phyloP scores from a whole-genome alignment of 2,113 vertebrate species.

The Conger conger region DNA sequence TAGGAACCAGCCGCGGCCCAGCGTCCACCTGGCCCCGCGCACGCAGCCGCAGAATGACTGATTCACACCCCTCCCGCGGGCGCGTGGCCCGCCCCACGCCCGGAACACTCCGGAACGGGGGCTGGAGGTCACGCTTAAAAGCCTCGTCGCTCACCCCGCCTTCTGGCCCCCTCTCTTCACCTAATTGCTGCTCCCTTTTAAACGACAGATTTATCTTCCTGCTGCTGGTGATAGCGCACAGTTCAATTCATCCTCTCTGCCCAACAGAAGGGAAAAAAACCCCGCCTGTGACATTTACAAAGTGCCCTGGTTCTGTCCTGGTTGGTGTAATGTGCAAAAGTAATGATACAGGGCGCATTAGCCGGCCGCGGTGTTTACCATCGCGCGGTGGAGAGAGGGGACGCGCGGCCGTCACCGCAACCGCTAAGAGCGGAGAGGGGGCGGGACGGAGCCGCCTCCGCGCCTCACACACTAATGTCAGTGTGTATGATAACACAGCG shows the following conservation, averaged over 20 bases:
- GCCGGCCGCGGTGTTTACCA: constrained; percentile 5
- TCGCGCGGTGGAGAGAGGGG: not conserved
- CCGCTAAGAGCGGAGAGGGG: not conserved
- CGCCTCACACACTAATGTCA: no score
- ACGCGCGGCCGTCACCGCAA: not conserved
- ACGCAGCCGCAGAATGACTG: constrained; percentile 21
- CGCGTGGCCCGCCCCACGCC: not conserved
- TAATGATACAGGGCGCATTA: constrained; percentile 42
- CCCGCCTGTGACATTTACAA: constrained; percentile 54
- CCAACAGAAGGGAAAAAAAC: constrained; percentile 23
- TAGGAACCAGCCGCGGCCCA: not conserved
- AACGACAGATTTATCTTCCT: constrained; percentile 57
- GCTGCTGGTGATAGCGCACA: constrained; percentile 49
- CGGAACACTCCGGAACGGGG: not conserved
- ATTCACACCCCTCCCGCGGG: constrained; percentile 20
- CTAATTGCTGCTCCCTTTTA: constrained; percentile 53
- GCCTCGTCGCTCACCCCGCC: constrained; percentile 12
- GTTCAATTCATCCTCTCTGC: constrained; percentile 50
- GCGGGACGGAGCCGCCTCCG: not conserved
- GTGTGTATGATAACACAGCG: not conserved
- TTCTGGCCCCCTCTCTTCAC: constrained; percentile 36
- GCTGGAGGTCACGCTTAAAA: constrained; percentile 14
- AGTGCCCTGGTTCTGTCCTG: constrained; percentile 51
- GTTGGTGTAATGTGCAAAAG: constrained; percentile 44
- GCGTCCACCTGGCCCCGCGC: not conserved